Evolutionary conservation across 2,797 vertebrate genomes (phyloP).

Genomic region (Meda fulgida): DNA sequence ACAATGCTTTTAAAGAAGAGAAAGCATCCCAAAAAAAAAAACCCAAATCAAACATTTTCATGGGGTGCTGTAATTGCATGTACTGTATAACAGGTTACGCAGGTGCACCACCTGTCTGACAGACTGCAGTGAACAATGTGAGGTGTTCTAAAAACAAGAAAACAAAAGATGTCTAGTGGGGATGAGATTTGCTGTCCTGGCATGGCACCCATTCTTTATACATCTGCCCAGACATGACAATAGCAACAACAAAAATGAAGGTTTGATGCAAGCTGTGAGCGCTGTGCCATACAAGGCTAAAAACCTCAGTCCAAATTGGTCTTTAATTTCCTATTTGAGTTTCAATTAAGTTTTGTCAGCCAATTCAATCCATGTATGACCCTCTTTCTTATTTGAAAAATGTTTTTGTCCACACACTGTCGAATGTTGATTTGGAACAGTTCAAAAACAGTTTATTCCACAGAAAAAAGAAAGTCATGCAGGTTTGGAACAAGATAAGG

Average conservation of each 20-base stretch:
- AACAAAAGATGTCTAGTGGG: constrained; percentile 37
- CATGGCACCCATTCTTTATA: constrained; percentile 17
- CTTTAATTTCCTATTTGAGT: constrained; percentile 13
- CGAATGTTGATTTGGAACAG: background rate
- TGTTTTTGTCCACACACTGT: background rate
- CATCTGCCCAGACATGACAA: constrained; percentile 35
- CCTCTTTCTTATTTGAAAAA: background rate
- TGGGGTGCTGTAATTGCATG: constrained; percentile 37
- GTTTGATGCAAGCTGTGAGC: constrained; percentile 8
- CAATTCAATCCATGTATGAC: background rate
- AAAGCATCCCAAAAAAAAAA: constrained; percentile 15
- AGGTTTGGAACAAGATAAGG: background rate
- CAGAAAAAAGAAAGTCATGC: background rate
- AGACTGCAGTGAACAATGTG: constrained; percentile 39
- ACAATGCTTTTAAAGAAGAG: background rate
- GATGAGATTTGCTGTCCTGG: constrained; percentile 13
- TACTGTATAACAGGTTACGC: constrained; percentile 11
- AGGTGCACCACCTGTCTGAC: constrained; percentile 42
- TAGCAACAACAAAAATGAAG: constrained; percentile 4
- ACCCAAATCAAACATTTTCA: constrained; percentile 31
- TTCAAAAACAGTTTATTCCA: background rate
- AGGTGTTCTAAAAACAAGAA: constrained; percentile 36
- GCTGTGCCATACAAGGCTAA: background rate
- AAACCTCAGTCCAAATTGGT: background rate
- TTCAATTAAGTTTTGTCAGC: background rate